phyloP scores from a whole-genome alignment of 1,140 invertebrate species.

The Phthorimaea operculella region DNA sequence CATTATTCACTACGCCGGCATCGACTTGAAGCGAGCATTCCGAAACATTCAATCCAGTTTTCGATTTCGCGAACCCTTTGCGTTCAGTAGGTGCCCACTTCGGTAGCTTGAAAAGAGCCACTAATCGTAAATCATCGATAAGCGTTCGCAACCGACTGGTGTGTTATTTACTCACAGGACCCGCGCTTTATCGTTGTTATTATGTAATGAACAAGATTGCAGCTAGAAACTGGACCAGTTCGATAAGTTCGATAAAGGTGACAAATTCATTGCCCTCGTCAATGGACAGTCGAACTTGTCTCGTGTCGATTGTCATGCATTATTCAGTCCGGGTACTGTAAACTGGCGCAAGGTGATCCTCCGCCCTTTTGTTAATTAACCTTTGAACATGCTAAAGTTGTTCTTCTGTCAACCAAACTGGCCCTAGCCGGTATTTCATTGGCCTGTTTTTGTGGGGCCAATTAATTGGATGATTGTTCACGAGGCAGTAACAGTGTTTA shows the following conservation, averaged over 20 bases:
- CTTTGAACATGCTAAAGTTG: slow-evolving; percentile 12
- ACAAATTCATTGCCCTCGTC: not conserved
- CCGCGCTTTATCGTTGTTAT: not conserved
- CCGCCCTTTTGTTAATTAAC: slow-evolving; percentile 22
- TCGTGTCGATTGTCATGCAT: not conserved
- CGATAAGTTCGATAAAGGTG: not conserved
- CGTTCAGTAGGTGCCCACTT: not conserved
- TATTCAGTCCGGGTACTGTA: slow-evolving; percentile 6
- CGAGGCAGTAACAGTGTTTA: not conserved
- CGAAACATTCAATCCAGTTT: not conserved
- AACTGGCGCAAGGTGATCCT: slow-evolving; percentile 21
- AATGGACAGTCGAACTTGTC: not conserved
- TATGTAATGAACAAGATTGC: not conserved
- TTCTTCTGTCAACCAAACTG: slow-evolving; percentile 13
- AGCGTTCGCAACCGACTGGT: not conserved
- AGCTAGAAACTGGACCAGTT: not conserved
- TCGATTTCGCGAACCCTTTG: not conserved
- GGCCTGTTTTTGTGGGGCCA: not conserved
- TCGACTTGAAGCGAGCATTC: not conserved
- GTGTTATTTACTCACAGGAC: not conserved
- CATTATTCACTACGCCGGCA: not conserved
- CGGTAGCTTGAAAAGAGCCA: too few species aligned
- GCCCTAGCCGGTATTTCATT: not conserved
- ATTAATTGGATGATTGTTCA: not conserved
- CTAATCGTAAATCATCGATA: not conserved